Conservation (phyloP, 1,140 invertebrate genomes). For the Steinernema khuongi region DNA sequence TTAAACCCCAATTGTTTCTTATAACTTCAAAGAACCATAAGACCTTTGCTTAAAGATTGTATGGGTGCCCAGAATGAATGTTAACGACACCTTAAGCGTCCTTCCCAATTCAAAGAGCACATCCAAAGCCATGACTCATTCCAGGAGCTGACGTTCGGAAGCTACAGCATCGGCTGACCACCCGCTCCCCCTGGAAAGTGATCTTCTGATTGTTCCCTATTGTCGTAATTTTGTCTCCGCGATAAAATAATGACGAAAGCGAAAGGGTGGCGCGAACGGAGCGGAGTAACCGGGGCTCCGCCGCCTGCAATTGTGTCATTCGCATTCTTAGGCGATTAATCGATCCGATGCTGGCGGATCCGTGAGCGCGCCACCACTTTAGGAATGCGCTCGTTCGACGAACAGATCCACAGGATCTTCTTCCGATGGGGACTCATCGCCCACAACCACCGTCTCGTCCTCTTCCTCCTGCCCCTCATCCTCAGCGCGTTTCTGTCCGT, state of each 20-base stretch:
- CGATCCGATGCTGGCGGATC: background rate
- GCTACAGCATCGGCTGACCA: too few relatives aligned
- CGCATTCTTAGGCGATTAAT: constrained; percentile 12
- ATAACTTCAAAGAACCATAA: too few relatives aligned
- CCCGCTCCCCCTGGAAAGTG: too few relatives aligned
- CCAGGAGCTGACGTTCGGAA: too few relatives aligned
- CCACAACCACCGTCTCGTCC: constrained; percentile 17
- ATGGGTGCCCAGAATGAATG: too few relatives aligned
- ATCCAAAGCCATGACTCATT: too few relatives aligned
- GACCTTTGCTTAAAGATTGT: too few relatives aligned
- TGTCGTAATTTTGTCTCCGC: background rate
- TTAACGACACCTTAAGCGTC: too few relatives aligned
- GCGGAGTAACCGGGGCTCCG: background rate
- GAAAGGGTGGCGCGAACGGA: background rate
- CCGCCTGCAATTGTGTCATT: constrained; percentile 14
- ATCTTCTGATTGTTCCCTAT: too few relatives aligned
- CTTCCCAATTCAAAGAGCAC: too few relatives aligned
- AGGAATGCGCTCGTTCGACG: constrained; percentile 21
- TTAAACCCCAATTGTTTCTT: too few relatives aligned
- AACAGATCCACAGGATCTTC: constrained; percentile 22
- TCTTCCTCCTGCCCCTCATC: background rate
- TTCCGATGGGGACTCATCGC: constrained; percentile 46
- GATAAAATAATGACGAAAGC: background rate
- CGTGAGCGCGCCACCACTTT: background rate
- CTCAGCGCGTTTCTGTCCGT: constrained; percentile 34